Evolutionary conservation across 2,797 vertebrate genomes (phyloP), one percentile per base, ranked within the genome.

Genomic region (Holocentrus rufus): DNA sequence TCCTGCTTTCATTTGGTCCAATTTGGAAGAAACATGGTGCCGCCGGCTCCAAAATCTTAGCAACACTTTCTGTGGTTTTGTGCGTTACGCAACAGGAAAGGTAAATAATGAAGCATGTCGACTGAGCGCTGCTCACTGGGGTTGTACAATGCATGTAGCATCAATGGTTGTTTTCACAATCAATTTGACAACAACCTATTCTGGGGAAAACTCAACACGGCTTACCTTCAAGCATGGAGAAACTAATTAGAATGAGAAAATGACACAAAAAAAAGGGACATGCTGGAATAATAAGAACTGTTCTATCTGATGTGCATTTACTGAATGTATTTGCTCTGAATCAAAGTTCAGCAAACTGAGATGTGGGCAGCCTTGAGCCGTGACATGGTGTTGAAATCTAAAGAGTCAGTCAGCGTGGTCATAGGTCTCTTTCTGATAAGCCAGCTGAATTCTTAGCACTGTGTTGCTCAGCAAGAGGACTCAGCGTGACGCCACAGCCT

Each of bases 51-150:
- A 65, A 77, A 76, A 72, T 59, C 72, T 76, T 23, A 42, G 76
- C 78, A 68, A 68, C 80, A 68, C 70, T 85, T 89, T 81, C 85
- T 80, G 81, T 76, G 71, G 56, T 77, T 56, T 82, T 79, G 70
- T 55, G 31, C n/a, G 30, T 59, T 59, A 59, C 57, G 52, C 81
- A 89, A 89, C 79, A 87, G 84, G 81, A 89, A 88, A 80, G 58
- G 84, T 83, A 85, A 88, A 90, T 89, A 90, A 85, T 89, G 85
- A 88, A 86, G 74, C 69, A 59, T 70, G 79, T 85, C 89, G 84
- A 83, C 84, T 83, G 75, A 83, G 80, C 44, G 36, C 49, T 25
- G 80, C 86, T 85, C 77, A 53, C 66, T 66, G 61, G 66, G 83
- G 78, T 79, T 74, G 62, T 69, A 87, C 82, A 76, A 74, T 69